Evolutionary conservation across 2,888 invertebrate genomes (phyloP), one percentile per base, ranked within the genome.

Genomic region (Panzeria rudis): DNA sequence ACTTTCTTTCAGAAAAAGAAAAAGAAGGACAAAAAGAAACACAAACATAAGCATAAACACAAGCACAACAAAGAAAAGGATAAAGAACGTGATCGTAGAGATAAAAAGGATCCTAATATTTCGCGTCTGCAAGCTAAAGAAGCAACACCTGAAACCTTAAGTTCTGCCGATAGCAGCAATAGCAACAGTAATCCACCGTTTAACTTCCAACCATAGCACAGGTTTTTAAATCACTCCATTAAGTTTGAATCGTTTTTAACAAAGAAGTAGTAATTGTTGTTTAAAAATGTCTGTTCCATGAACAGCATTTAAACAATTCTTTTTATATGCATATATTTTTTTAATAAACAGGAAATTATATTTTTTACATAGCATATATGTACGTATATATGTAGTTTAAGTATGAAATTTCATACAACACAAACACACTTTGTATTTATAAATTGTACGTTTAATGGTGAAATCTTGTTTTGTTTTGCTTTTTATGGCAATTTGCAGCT

Each of bases 21-120:
- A 92, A 96, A 96, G 91, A 96, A 96, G 89, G 95, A 96, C 62
- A 96, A 96, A 93, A 95, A 95, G 92, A 96, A 96, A 90, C 96
- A 96, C 89, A 95, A 96, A 54, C 96, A 96, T 88, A 98, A 98
- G 91, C 97, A 98, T 91, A 98, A 97, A 91, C 97, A 98, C 90
- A 97, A 97, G 90, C 97, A 97, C 90, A 97, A 97, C 88, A 97
- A 97, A 90, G 96, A 94, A 69, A 94, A 95, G 89, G 86, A 90
- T 0, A 93, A 93, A 50, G 93, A 93, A 13, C 93, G 93, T 73
- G 92, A 92, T 38, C 91, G 91, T 32, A 92, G 92, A 75, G 94
- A 94, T 13, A 91, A 91, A 86, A 90, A 89, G 52, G 92, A 93
- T 88, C 91, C 92, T 9, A 91, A 88, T 38, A 90, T 92, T 17